Base-by-base conservation (phyloP, 2,797 vertebrate genomes). In the Sebastolobus altivelis region DNA sequence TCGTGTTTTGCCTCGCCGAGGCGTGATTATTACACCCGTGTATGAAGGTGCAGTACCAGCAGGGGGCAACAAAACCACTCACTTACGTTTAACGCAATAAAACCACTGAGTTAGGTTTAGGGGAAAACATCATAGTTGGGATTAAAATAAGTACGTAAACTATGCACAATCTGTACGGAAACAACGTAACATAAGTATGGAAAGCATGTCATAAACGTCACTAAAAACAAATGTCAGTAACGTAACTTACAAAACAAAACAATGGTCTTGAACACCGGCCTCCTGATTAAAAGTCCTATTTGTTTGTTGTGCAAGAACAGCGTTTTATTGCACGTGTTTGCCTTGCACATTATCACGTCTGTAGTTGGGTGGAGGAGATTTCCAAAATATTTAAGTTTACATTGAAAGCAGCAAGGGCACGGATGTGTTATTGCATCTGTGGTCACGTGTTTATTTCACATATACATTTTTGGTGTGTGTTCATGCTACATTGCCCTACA, bases 401-500 rank as follows among this genome's bases (percentile, higher is more conserved):
- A 65, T 31, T 13, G 16, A 4, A 52, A 37, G 35, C 38, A 31
- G n/a, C 38, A n/a, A 63, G 43, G 37, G 33, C 1, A 20, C 38
- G 20, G 9, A 22, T 22, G 8, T 69, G 52, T 61, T 22, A n/a
- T 65, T 65, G 18, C 29, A 56, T 79, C 35, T 62, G 22, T 56
- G 38, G n/a, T 67, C 38, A 4, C 33, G 18, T 43, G 46, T 65
- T 70, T 67, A 46, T 69, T 37, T 63, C 1, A 20, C 31, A 59
- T 59, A 16, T 20, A 20, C 40, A 29, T 55, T 38, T 61, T 37
- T 25, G n/a, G 18, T 58, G 8, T 61, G 43, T 61, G 7, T 46
- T 80, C 20, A 59, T 56, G 27, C 58, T 67, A 27, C 27, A 60
- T 43, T 59, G 62, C 31, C 61, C 49, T 70, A 35, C 22, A 20